These are phyloP conservation scores for Druceiella hillmani DNA, from an alignment of 2,888 invertebrate genomes.

Conservation along the genomic window DNA sequence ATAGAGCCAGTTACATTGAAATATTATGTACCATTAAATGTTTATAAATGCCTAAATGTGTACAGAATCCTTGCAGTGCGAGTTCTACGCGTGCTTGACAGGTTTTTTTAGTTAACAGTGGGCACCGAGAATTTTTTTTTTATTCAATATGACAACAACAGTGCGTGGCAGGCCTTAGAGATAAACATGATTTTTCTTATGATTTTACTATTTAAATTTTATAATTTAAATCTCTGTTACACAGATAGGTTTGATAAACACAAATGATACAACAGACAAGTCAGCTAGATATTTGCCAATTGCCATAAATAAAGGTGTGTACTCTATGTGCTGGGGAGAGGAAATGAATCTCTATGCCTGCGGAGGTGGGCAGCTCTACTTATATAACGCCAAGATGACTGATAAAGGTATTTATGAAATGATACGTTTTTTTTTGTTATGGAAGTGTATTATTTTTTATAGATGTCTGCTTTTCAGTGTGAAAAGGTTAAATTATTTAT, in stretches of 20 bases:
- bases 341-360: conserved; percentile 54
- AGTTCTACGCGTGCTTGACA: too few species aligned
- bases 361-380: conserved; percentile 54
- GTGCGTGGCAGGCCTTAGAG: not conserved
- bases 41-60: too few species aligned
- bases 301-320: conserved; percentile 39
- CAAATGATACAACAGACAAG: conserved; percentile 39
- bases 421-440: too few species aligned
- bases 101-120: too few species aligned
- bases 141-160: too few species aligned
- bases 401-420: conserved; percentile 46
- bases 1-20: too few species aligned
- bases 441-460: too few species aligned
- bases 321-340: conserved; percentile 61
- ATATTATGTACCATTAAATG: too few species aligned
- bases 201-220: not conserved
- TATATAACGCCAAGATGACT: conserved; percentile 41
- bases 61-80: too few species aligned
- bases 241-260: conserved; percentile 60
- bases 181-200: not conserved
- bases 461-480: too few species aligned
- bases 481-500: too few species aligned
- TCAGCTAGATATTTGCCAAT: conserved; percentile 46
- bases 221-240: conserved; percentile 5
- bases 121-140: too few species aligned